Conservation (phyloP, 2,888 invertebrate species). For the Aphidoletes aphidimyza region DNA sequence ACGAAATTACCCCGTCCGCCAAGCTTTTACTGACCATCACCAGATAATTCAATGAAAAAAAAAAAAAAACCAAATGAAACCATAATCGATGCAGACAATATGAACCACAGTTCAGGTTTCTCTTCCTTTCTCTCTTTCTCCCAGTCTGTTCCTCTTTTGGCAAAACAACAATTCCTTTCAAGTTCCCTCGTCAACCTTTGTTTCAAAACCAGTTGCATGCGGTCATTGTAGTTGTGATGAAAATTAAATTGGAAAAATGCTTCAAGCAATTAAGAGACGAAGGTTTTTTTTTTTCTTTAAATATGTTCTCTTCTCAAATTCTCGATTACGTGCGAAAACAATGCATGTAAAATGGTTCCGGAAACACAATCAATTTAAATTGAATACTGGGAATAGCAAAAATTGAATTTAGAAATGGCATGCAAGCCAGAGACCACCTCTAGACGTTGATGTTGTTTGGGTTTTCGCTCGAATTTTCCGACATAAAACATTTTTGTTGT, state of each 20-base stretch:
- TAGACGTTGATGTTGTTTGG: no score
- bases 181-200: constrained; percentile 1
- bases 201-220: not conserved
- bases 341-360: not conserved
- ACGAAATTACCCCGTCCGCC: not conserved
- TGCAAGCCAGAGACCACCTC: no score
- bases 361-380: no score
- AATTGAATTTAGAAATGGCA: no score
- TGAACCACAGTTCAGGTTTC: not conserved
- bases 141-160: not conserved
- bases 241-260: not conserved
- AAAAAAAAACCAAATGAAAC: not conserved
- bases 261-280: not conserved
- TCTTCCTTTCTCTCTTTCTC: not conserved
- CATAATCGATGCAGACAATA: constrained; percentile 24
- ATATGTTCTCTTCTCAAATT: no score
- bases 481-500: no score
- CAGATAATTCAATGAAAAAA: not conserved
- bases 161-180: not conserved
- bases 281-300: not conserved
- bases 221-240: not conserved
- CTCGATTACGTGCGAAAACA: not conserved
- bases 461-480: no score
- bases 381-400: no score
- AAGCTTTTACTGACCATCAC: not conserved